Percentiles rank a stretch among this genome's conserved stretches.
Evolutionary conservation across 2,888 invertebrate genomes (phyloP).

Genomic region (Microplitis manilae): DNA sequence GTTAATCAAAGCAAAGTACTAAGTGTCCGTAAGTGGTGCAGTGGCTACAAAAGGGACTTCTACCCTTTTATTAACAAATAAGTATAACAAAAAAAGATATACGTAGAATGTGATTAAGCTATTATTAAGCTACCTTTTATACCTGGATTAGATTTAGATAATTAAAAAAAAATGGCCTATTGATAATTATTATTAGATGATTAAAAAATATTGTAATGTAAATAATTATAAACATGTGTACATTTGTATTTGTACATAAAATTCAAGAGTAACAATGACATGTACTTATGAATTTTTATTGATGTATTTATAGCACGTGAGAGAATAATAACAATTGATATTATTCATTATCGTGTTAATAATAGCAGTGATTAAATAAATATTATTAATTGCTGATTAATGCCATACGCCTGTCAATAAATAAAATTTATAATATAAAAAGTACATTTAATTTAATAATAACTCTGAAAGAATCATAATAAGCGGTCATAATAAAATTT

Average conservation of each 20-base stretch:
- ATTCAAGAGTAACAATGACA: background rate
- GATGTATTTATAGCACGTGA: background rate
- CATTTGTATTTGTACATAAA: background rate
- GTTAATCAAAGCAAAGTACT: no score
- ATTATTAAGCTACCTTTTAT: slow-evolving; percentile 9
- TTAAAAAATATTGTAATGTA: background rate
- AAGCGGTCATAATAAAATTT: background rate
- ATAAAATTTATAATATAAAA: background rate
- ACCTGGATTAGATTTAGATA: slow-evolving; percentile 21
- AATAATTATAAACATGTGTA: background rate
- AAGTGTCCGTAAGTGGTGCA: no score
- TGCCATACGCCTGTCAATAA: slow-evolving; percentile 1
- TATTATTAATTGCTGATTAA: background rate
- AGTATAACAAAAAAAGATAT: slow-evolving; percentile 13
- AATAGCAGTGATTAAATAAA: background rate
- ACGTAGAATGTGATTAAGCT: background rate
- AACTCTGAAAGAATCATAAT: background rate
- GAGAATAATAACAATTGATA: background rate
- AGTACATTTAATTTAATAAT: background rate
- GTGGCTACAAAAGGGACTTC: no score
- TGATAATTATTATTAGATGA: slow-evolving; percentile 12
- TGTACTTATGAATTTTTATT: background rate
- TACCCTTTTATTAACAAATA: background rate
- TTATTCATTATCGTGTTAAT: background rate
- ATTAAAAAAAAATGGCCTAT: slow-evolving; percentile 29